Percentiles rank a stretch among this genome's conserved stretches.
phyloP scores from a whole-genome alignment of 2,113 vertebrate genomes.

The Callithrix jacchus region DNA sequence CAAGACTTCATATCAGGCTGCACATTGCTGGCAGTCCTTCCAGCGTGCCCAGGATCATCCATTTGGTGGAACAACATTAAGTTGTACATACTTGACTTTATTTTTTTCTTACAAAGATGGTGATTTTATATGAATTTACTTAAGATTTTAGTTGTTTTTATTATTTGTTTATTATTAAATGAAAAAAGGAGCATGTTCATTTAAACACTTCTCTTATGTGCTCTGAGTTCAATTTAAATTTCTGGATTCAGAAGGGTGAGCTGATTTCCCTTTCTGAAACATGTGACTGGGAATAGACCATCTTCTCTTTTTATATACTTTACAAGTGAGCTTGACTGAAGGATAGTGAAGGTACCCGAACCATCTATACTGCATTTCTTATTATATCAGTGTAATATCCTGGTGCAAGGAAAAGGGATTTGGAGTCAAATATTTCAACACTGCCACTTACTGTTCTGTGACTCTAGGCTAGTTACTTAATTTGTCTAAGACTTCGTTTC shows the following conservation, averaged over 20 bases:
- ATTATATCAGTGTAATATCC: not conserved
- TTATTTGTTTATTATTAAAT: not conserved
- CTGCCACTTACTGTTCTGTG: not conserved
- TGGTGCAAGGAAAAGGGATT: not conserved
- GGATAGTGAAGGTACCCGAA: not conserved
- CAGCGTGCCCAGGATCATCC: not conserved
- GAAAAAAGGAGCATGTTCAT: not conserved
- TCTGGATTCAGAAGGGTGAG: not conserved
- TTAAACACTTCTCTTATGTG: not conserved
- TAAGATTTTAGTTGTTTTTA: not conserved
- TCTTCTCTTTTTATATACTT: not conserved
- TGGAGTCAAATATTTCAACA: not conserved
- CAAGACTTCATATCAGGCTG: not conserved
- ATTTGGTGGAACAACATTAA: not conserved
- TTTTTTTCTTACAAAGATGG: not conserved
- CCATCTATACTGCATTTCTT: not conserved
- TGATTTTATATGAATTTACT: not conserved
- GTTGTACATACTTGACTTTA: not conserved
- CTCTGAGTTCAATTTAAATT: not conserved
- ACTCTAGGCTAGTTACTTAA: not conserved
- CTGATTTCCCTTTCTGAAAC: not conserved
- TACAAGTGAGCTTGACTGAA: not conserved
- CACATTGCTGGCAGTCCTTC: not conserved
- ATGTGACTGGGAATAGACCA: not conserved
- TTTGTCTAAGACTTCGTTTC: conserved; percentile 9